These are phyloP conservation scores for Caenorhabditis imperialis DNA, from an alignment of 2,888 invertebrate genomes.

Conservation along the genomic window DNA sequence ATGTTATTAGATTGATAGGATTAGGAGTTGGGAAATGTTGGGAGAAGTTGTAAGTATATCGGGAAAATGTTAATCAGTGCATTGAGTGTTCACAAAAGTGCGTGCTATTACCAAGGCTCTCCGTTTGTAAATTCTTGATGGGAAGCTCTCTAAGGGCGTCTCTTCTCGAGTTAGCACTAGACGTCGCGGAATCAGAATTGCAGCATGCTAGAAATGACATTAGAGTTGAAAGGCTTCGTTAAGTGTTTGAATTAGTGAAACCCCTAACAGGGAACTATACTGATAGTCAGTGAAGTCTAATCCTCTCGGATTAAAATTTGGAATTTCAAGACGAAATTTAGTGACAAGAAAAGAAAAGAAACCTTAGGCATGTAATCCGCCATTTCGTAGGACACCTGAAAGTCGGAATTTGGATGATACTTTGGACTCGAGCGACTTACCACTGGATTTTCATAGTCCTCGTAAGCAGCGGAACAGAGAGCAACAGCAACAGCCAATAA, in stretches of 20 bases:
- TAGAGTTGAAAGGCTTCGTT: slow-evolving; percentile 31
- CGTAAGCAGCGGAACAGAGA: slow-evolving; percentile 32
- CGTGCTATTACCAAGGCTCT: slow-evolving; percentile 36
- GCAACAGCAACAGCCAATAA: slow-evolving; percentile 35
- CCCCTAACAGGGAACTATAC: slow-evolving; percentile 34
- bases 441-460: slow-evolving; percentile 32
- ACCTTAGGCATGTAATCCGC: slow-evolving; percentile 45
- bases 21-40: too few relatives aligned
- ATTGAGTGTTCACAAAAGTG: slow-evolving; percentile 1
- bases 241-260: slow-evolving; percentile 10
- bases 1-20: too few relatives aligned
- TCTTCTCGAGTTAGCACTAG: slow-evolving; percentile 32
- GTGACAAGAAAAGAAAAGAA: slow-evolving; percentile 18
- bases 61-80: slow-evolving; percentile 10
- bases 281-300: slow-evolving; percentile 20
- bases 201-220: slow-evolving; percentile 40
- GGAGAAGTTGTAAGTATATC: too few relatives aligned
- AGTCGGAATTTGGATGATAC: neutral
- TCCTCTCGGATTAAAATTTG: slow-evolving; percentile 29
- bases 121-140: slow-evolving; percentile 40
- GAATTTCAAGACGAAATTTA: slow-evolving; percentile 6
- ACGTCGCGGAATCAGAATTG: slow-evolving; percentile 43
- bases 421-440: slow-evolving; percentile 3
- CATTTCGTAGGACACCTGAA: slow-evolving; percentile 47
- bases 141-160: slow-evolving; percentile 34